Evolutionary conservation across 1,140 invertebrate genomes (phyloP).

Genomic region (Leptinotarsa lineolata): DNA sequence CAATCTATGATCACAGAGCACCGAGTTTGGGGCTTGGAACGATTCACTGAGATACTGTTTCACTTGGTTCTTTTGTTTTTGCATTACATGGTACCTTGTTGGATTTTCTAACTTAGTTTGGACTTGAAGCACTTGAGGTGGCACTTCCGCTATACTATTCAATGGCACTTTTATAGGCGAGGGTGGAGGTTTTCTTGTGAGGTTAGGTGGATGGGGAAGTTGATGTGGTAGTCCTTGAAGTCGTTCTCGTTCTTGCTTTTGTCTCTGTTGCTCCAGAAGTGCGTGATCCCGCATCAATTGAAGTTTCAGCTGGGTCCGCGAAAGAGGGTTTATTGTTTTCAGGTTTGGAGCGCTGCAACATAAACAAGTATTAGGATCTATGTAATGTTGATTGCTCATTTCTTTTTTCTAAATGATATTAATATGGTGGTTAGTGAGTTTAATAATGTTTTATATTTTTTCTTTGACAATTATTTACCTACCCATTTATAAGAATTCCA

Average conservation of each 20-base stretch:
- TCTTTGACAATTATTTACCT: too few relatives aligned
- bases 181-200: conserved; percentile 47
- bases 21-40: conserved; percentile 60
- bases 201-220: conserved; percentile 17
- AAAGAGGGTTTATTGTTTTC: conserved; percentile 78
- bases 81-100: conserved; percentile 87
- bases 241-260: conserved; percentile 49
- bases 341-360: conserved; percentile 78
- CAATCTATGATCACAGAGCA: conserved; percentile 39
- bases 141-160: conserved; percentile 70
- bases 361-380: not conserved
- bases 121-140: conserved; percentile 81
- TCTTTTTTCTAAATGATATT: too few relatives aligned
- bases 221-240: conserved; percentile 40
- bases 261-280: conserved; percentile 71
- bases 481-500: too few relatives aligned
- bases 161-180: conserved; percentile 61
- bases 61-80: conserved; percentile 88
- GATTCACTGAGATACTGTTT: conserved; percentile 82
- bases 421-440: too few relatives aligned
- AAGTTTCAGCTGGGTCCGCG: conserved; percentile 81
- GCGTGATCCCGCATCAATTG: conserved; percentile 83
- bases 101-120: conserved; percentile 86
- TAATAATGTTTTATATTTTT: too few relatives aligned
- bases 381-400: too few relatives aligned